Evolutionary conservation across 2,888 invertebrate species (phyloP).

Genomic region (Cryptocheilus praepositus): DNA sequence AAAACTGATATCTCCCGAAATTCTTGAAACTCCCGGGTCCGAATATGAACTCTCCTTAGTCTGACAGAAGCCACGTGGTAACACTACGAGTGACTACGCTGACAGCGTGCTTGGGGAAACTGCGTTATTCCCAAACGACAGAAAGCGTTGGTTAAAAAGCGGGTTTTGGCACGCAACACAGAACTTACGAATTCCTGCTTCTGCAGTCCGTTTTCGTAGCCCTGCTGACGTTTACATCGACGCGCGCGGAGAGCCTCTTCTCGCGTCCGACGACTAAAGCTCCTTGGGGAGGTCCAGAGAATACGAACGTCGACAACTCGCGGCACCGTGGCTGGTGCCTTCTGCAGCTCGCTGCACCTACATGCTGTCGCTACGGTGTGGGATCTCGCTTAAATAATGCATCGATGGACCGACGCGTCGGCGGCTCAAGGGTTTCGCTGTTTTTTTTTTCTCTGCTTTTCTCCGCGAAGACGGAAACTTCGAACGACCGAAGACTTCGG

Average conservation of each 20-base stretch:
- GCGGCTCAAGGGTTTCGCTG: conserved; percentile 4
- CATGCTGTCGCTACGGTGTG: conserved; percentile 14
- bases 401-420: conserved; percentile 27
- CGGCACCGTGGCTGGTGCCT: too few species aligned
- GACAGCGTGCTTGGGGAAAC: too few species aligned
- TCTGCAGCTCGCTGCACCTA: background rate
- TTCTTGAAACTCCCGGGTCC: too few species aligned
- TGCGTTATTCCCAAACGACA: too few species aligned
- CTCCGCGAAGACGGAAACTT: background rate
- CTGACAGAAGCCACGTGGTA: too few species aligned
- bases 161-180: too few species aligned
- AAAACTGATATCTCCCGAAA: too few species aligned
- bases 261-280: conserved; percentile 29
- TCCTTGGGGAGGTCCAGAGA: conserved; percentile 36
- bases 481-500: background rate
- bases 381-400: conserved; percentile 36
- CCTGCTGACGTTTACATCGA: conserved; percentile 16
- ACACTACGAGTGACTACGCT: too few species aligned
- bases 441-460: conserved; percentile 11
- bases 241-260: conserved; percentile 32
- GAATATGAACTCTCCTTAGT: too few species aligned
- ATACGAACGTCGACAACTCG: background rate
- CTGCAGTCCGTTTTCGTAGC: too few species aligned
- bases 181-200: too few species aligned
- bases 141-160: too few species aligned